Evolutionary conservation across 1,140 invertebrate genomes (phyloP).

Genomic region (Ylistrum balloti): DNA sequence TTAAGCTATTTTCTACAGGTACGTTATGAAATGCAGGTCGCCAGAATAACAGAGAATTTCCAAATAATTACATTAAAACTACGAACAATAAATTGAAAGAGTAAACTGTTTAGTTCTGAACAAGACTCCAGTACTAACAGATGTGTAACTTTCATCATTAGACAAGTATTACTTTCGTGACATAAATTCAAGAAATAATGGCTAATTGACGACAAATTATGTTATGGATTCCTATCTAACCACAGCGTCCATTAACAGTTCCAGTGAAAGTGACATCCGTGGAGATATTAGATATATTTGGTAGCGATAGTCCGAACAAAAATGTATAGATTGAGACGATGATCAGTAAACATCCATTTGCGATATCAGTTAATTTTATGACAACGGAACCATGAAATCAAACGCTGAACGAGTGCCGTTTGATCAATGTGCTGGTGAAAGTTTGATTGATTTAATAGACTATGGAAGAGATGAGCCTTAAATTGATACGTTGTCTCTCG

Average conservation of each 20-base stretch:
- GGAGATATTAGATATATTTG: not conserved
- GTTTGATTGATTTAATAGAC: not conserved
- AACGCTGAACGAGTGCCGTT: not conserved
- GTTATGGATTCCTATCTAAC: not conserved
- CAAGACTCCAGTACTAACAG: too few species aligned
- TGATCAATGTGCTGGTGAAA: not conserved
- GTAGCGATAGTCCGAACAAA: not conserved
- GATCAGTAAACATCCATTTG: not conserved
- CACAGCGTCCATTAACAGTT: not conserved
- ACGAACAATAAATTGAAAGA: too few species aligned
- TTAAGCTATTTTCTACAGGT: too few species aligned
- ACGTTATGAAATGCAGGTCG: too few species aligned
- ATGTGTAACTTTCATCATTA: too few species aligned
- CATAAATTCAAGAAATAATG: not conserved
- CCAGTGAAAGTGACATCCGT: too few species aligned
- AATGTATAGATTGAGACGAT: not conserved
- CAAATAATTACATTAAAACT: too few species aligned
- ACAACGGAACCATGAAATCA: not conserved
- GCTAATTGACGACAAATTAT: not conserved
- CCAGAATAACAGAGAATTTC: too few species aligned
- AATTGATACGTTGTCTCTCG: not conserved
- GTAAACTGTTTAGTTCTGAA: too few species aligned
- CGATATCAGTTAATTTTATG: not conserved
- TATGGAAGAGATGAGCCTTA: not conserved
- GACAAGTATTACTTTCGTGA: not conserved